Base-by-base conservation (phyloP, 2,113 vertebrate genomes). In the Mungos mungo region DNA sequence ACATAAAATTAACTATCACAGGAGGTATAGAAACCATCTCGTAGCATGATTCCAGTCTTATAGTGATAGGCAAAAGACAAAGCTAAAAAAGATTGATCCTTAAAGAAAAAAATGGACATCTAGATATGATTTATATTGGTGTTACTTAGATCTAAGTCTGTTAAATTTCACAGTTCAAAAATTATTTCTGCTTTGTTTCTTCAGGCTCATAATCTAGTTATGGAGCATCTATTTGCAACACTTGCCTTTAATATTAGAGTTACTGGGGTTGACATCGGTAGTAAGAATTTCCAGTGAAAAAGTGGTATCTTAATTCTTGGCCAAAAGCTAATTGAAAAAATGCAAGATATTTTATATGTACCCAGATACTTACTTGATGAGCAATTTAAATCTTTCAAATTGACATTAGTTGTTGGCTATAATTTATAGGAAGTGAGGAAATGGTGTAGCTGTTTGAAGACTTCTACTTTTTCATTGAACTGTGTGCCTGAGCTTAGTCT, bases 231-330 rank as follows among this genome's bases (percentile, higher is more conserved):
- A 5, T 95, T 86, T 81, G 33, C 29, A 87, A n/a, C 29, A 80
- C 31, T 89, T 93, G 14, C 10, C 80, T 95, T 95, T 69, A 77
- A n/a, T 93, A 47, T 66, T 95, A 50, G 38, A 71, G 25, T 91
- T 93, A 88, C 16, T 82, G 57, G 35, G 63, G 7, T 80, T 90
- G 21, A 90, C n/a, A 71, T n/a, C 65, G 25, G 52, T 83, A 72
- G 31, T 31, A 88, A 83, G 88, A 60, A 79, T 92, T 92, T 52
- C 92, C 60, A 81, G 9, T 65, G 33, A 54, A 60, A 95, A 86
- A 90, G 13, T 86, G 54, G 3, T 80, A 57, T 33, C 60, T 68
- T 87, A 82, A 68, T 50, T 60, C 82, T 79, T 71, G n/a, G 33
- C 38, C 76, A 66, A 93, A 65, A 14, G 41, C 29, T 91, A 81